These are phyloP conservation scores for Antechinus stuartii DNA, from an alignment of 2,113 vertebrate genomes.

Conservation along the genomic window DNA sequence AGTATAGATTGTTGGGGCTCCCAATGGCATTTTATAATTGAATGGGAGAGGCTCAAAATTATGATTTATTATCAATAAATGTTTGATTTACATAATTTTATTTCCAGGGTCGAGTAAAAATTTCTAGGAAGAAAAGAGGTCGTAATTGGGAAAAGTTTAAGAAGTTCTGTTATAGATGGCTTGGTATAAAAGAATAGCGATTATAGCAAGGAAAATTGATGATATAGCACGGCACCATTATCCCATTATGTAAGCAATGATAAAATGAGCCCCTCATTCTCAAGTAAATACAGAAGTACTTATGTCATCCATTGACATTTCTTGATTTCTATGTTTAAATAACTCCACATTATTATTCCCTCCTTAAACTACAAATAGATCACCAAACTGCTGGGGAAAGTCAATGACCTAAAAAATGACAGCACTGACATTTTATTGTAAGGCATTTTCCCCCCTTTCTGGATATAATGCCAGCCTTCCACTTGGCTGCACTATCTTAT, in stretches of 20 bases:
- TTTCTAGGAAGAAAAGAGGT: no score
- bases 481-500: conserved; percentile 36
- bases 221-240: conserved; percentile 19
- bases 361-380: conserved; percentile 59
- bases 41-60: no score
- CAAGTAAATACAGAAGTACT: conserved; percentile 53
- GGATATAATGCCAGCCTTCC: conserved; percentile 58
- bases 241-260: neutral
- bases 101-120: no score
- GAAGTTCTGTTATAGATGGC: neutral
- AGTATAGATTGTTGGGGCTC: no score
- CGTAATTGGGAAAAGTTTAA: no score
- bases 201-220: conserved; percentile 11
- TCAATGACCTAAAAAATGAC: conserved; percentile 68
- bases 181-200: conserved; percentile 28
- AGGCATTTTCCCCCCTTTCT: conserved; percentile 34
- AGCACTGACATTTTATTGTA: conserved; percentile 75
- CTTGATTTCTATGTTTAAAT: conserved; percentile 60
- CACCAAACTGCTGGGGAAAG: conserved; percentile 66
- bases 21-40: no score
- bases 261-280: conserved; percentile 9
- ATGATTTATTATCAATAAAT: no score
- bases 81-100: no score
- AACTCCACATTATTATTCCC: conserved; percentile 60
- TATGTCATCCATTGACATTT: conserved; percentile 66